A percentile compares a stretch with the other conserved stretches of the same genome.
phyloP scores from a whole-genome alignment of 1,140 invertebrate genomes.

The Eubasilissa regina region DNA sequence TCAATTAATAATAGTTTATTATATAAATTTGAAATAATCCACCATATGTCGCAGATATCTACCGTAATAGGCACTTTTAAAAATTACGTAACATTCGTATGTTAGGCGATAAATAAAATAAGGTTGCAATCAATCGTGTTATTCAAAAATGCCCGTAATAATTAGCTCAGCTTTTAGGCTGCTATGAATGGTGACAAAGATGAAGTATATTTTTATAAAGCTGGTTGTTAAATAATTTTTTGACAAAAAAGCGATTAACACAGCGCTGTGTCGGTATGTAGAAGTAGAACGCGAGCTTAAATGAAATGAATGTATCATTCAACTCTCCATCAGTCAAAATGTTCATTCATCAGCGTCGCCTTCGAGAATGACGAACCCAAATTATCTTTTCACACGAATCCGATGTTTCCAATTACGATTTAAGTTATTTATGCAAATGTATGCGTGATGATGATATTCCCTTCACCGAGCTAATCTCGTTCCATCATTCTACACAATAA shows the following conservation, averaged over 20 bases:
- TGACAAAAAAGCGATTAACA: constrained; percentile 35
- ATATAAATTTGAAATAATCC: too few relatives aligned
- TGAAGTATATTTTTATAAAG: neutral
- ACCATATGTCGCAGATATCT: too few relatives aligned
- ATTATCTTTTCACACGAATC: constrained; percentile 35
- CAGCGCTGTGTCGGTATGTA: neutral
- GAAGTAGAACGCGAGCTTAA: neutral
- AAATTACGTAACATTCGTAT: too few relatives aligned
- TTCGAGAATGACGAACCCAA: neutral
- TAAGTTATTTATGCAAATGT: constrained; percentile 38
- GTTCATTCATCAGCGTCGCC: constrained; percentile 16
- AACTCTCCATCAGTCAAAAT: constrained; percentile 15
- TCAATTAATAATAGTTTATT: too few relatives aligned
- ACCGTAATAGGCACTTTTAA: too few relatives aligned
- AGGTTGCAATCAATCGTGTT: too few relatives aligned
- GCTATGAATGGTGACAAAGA: constrained; percentile 1
- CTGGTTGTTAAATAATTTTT: neutral
- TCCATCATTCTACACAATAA: constrained; percentile 21
- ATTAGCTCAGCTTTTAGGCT: neutral
- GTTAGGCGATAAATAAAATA: too few relatives aligned
- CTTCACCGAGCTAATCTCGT: constrained; percentile 14
- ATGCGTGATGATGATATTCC: constrained; percentile 36
- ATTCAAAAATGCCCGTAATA: neutral
- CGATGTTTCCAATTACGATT: constrained; percentile 33
- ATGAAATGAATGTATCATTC: constrained; percentile 27